Conservation (phyloP, 2,113 vertebrate genomes). For the Ginglymostoma cirratum region DNA sequence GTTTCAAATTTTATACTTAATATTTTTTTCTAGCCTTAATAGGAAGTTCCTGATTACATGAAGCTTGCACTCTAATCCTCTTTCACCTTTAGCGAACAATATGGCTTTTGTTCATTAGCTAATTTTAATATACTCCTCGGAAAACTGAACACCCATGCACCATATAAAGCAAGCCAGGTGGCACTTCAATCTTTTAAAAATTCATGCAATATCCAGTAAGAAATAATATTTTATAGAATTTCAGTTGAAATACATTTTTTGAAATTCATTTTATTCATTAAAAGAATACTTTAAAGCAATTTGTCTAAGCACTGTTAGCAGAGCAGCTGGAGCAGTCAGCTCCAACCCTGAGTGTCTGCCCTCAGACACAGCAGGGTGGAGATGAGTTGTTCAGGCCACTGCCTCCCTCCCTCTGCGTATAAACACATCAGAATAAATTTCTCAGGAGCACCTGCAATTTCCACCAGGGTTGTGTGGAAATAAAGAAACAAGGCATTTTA, state of each 20-base stretch:
- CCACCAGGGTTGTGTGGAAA: slow-evolving; percentile 39
- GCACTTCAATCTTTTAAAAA: background rate
- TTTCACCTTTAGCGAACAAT: background rate
- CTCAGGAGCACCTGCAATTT: slow-evolving; percentile 42
- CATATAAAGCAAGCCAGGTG: background rate
- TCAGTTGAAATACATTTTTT: background rate
- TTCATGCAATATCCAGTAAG: background rate
- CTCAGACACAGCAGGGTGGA: background rate
- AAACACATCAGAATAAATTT: slow-evolving; percentile 45
- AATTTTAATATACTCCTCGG: background rate
- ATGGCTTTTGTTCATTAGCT: background rate
- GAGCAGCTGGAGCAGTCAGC: background rate
- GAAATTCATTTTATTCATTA: background rate
- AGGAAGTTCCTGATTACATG: background rate
- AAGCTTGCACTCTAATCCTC: background rate
- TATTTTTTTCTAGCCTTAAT: background rate
- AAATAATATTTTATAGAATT: background rate
- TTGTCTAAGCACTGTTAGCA: slow-evolving; percentile 35
- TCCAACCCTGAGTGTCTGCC: slow-evolving; percentile 9
- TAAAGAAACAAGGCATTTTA: background rate
- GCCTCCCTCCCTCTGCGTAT: slow-evolving; percentile 37
- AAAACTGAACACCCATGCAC: background rate
- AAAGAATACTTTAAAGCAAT: slow-evolving; percentile 40
- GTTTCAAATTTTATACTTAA: background rate
- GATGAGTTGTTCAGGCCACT: background rate